Conservation (phyloP, 2,113 vertebrate species). For the Cairina moschata region DNA sequence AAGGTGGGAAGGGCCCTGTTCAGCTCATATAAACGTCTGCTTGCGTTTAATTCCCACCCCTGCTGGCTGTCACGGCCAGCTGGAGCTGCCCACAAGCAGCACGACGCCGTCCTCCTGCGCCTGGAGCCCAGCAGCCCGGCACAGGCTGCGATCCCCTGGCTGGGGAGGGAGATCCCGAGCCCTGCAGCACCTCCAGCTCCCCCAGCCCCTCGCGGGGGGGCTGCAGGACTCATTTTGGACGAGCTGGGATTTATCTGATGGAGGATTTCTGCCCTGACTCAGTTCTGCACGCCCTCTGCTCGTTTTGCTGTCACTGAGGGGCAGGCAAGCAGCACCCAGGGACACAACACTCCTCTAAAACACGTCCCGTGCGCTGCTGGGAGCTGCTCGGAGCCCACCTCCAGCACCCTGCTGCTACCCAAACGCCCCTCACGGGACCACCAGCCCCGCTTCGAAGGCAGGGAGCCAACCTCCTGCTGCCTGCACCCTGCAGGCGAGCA, state of each 20-base stretch:
- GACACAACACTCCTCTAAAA: neutral
- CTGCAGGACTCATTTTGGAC: neutral
- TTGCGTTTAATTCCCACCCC: neutral
- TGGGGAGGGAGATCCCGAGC: neutral
- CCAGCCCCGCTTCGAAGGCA: neutral
- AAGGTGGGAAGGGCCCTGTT: neutral
- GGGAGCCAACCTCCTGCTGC: neutral
- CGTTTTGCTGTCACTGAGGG: neutral
- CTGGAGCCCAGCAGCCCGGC: neutral
- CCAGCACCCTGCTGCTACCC: neutral
- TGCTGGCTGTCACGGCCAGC: neutral
- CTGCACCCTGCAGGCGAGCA: accelerated
- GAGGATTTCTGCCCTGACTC: neutral
- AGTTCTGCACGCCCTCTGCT: accelerated
- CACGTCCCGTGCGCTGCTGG: neutral
- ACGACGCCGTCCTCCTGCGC: no score
- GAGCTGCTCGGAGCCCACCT: neutral
- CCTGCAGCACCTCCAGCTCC: neutral
- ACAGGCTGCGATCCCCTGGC: no score
- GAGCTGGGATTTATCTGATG: neutral
- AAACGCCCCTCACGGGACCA: neutral
- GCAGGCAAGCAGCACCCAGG: neutral
- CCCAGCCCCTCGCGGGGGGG: neutral
- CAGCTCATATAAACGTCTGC: neutral
- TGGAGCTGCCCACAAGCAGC: accelerated